Base-by-base conservation (phyloP, 2,888 invertebrate genomes). In the Hipparchia semele region DNA sequence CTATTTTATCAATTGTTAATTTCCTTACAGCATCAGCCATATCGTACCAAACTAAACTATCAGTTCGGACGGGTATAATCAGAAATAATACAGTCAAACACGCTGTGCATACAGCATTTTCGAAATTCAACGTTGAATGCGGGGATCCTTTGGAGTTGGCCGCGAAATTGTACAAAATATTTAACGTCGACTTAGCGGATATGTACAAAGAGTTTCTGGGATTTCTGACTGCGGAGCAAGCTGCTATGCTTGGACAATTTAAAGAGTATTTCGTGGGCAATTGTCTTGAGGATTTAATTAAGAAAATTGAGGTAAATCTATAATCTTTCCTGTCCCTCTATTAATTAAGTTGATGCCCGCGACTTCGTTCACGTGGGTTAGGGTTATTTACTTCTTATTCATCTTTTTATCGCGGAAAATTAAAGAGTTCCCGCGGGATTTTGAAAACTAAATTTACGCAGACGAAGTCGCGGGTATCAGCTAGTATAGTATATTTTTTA, bases 221-320 rank as follows among this genome's bases (percentile, higher is more conserved):
- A 0, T 91, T 92, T 72, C 81, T 94, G 0, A 92, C 89, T 0
- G 80, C 90, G 0, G 86, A 87, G 5, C 94, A 94, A 68, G 93
- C 89, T 0, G 90, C 90, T 1, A 76, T 76, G 2, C 64, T 89
- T 0, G 82, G 84, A 0, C 80, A 75, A 2, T 94, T 88, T 77
- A 82, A 80, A 68, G 90, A 90, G 65, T 91, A 92, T 74, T 92
- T 94, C 64, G 76, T 84, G 0, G 82, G 86, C 23, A 85, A 83
- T 33, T 87, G 87, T 74, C 76, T 86, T 5, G 76, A 79, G 2
- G 83, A 81, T 56, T 77, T 94, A n/a, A 78, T 90, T 60, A 80
- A 79, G 74, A 89, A 81, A 79, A 78, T 92, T 77, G 85, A 89
- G 78, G 91, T 91, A 70, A 82, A 51, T 4, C 2, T 9, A 54